Base-by-base conservation (phyloP, 2,888 invertebrate species). In the Branchipolynoe longqiensis region DNA sequence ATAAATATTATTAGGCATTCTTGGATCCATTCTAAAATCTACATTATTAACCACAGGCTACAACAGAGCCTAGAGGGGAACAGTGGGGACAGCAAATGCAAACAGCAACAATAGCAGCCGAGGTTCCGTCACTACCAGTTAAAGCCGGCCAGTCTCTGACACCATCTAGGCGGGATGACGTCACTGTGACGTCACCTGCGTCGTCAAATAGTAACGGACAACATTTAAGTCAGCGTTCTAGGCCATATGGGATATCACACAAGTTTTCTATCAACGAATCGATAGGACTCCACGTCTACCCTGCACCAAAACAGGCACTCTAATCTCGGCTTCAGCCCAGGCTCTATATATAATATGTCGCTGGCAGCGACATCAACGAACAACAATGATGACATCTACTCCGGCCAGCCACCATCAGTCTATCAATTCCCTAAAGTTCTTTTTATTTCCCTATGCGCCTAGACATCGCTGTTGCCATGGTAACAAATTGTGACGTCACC, bases 31-130 rank as follows among this genome's bases (percentile, higher is more conserved):
- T 69, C 69, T 69, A 69, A 69, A 69, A 69, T 14, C 69, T 69
- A 69, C 69, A 28, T 31, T n/a, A n/a, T n/a, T 31, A 78, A 78
- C 78, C 28, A 28, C 54, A 22, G 28, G 78, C 41, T 12, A 78
- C 78, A 48, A n/a, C 48, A 78, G 78, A 78, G 78, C 78, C 48
- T 33, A 31, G 78, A 8, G 31, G n/a, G 54, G 28, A 78, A 41
- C 41, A 3, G 28, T 38, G 38, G 14, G 54, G 54, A 78, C 78
- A 73, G 73, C n/a, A 73, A 25, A 12, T 31, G 25, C 14, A 31
- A 25, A 14, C 73, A 41, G 78, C n/a, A 78, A 28, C 78, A 73
- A 78, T 78, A 78, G 78, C 78, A 78, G 48, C 48, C 78, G 28
- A 28, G 41, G 78, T 78, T 25, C 78, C 28, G 28, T 41, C 48